phyloP scores from a whole-genome alignment of 2,113 vertebrate genomes.

The Corythoichthys haematopterus region DNA sequence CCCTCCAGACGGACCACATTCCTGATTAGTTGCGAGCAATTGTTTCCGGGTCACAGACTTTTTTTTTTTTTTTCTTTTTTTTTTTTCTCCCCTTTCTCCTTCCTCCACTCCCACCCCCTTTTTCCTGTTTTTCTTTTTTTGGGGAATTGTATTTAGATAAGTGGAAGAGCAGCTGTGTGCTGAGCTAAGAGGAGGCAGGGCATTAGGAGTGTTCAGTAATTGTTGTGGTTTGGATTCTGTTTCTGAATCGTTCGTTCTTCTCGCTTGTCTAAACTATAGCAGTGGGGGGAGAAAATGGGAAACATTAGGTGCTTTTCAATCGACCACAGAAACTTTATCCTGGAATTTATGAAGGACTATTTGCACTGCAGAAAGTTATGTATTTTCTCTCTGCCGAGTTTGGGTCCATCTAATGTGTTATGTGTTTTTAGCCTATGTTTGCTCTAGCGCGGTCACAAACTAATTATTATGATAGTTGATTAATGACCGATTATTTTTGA shows the following conservation, averaged over 20 bases:
- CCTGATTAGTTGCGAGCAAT: conserved; percentile 65
- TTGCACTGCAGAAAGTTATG: neutral
- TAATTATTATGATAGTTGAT: no score
- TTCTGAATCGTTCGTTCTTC: conserved; percentile 20
- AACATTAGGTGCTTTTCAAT: conserved; percentile 25
- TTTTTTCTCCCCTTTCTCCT: neutral
- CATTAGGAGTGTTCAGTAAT: neutral
- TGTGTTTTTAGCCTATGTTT: neutral
- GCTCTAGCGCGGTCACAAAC: neutral
- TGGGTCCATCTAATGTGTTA: neutral
- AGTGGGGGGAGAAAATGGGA: conserved; percentile 17
- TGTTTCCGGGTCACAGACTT: conserved; percentile 70
- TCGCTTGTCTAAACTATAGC: conserved; percentile 32
- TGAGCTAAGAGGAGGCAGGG: conserved; percentile 34
- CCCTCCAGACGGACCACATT: conserved; percentile 59
- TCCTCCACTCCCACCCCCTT: conserved; percentile 13
- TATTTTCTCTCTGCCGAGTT: neutral
- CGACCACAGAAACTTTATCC: neutral
- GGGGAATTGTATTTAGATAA: conserved; percentile 17
- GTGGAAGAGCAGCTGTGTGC: conserved; percentile 59
- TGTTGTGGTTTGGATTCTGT: neutral
- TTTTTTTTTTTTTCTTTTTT: conserved; percentile 10
- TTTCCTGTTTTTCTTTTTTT: conserved; percentile 3
- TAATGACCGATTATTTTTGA: no score
- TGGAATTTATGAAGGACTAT: neutral